Percentiles rank a stretch among this genome's conserved stretches.
Evolutionary conservation across 2,113 vertebrate genomes (phyloP).

Genomic region (Trematocara macrostoma): DNA sequence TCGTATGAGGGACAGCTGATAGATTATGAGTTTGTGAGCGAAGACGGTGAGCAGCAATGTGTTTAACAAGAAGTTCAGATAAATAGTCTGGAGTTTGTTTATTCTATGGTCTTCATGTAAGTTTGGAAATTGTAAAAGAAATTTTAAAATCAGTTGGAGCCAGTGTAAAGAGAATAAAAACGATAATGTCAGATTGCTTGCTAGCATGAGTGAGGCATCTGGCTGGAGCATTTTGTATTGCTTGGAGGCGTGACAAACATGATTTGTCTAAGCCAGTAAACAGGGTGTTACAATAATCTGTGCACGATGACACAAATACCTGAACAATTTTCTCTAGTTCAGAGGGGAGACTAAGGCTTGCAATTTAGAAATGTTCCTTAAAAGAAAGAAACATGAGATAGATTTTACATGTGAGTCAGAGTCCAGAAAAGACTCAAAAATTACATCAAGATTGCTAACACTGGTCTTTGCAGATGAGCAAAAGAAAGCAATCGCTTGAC

Average conservation of each 20-base stretch:
- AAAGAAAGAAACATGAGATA: neutral
- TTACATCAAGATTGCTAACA: neutral
- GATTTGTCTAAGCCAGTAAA: neutral
- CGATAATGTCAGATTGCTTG: neutral
- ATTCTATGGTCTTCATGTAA: neutral
- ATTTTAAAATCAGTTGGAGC: neutral
- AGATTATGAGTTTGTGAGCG: neutral
- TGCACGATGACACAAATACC: neutral
- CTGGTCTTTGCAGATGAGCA: neutral
- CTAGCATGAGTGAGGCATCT: neutral
- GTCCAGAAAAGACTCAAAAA: neutral
- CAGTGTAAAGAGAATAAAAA: neutral
- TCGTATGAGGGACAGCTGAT: neutral
- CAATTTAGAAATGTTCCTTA: neutral
- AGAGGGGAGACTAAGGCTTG: neutral
- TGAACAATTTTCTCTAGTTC: neutral
- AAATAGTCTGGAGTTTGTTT: rapidly evolving
- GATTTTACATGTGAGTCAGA: neutral
- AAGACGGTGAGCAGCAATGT: neutral
- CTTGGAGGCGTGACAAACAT: neutral
- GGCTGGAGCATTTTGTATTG: neutral
- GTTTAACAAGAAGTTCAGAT: neutral
- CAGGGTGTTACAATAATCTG: neutral
- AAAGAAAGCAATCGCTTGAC: neutral
- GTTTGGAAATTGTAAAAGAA: rapidly evolving